A percentile compares a stretch with the other conserved stretches of the same genome.
These are phyloP conservation scores for Athrips mouffetella DNA, from an alignment of 2,888 invertebrate species.

Conservation along the genomic window DNA sequence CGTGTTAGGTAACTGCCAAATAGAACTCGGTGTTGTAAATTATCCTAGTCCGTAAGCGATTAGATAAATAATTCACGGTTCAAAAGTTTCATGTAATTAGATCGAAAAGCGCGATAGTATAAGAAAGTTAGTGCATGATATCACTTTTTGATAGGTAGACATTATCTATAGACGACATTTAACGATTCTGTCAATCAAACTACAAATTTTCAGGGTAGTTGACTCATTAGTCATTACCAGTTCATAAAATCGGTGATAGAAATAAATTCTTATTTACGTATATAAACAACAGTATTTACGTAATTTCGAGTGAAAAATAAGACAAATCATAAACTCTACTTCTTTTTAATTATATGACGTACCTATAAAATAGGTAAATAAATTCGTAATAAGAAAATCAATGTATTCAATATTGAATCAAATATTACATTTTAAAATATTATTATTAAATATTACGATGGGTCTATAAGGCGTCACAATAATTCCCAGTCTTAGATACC, in stretches of 20 bases:
- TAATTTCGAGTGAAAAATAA: not conserved
- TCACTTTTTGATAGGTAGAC: conserved; percentile 52
- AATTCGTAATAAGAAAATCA: not conserved
- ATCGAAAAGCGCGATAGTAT: conserved; percentile 34
- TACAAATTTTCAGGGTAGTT: conserved; percentile 6
- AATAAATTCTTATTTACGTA: conserved; percentile 5
- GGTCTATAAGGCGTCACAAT: conserved; percentile 1
- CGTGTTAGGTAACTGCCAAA: conserved; percentile 74
- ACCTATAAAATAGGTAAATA: conserved; percentile 7
- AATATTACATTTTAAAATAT: not conserved
- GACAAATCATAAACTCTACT: not conserved
- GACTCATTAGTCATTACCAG: conserved; percentile 5
- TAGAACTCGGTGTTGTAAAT: conserved; percentile 69
- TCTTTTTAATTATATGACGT: not conserved
- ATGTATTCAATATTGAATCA: not conserved
- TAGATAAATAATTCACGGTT: conserved; percentile 44
- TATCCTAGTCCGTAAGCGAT: conserved; percentile 62
- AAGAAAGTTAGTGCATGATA: conserved; percentile 52
- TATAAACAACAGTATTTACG: conserved; percentile 6
- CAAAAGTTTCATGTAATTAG: conserved; percentile 44
- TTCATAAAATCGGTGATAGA: conserved; percentile 5
- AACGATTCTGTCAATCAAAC: conserved; percentile 3
- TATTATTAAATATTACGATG: not conserved
- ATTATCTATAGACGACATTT: conserved; percentile 17
- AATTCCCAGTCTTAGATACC: not conserved